These are phyloP conservation scores for Acrossocheilus fasciatus DNA, from an alignment of 2,797 vertebrate genomes.

Conservation along the genomic window DNA sequence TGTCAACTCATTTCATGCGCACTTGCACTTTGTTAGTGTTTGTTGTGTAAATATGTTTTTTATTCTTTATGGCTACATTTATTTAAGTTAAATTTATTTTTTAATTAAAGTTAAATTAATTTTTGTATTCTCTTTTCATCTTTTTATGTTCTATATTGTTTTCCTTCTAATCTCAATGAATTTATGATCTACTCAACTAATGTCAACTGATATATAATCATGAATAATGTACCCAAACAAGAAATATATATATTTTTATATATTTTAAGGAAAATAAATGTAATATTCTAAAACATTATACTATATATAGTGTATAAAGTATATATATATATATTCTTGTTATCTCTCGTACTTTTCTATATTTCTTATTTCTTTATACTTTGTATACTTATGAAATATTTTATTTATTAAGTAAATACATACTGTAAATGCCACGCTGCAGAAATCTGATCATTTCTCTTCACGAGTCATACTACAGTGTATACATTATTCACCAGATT, in stretches of 20 bases:
- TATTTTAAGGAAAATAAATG: neutral
- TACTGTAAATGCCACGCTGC: neutral
- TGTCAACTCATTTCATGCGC: neutral
- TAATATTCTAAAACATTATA: neutral
- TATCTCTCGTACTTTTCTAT: no score
- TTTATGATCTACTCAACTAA: neutral
- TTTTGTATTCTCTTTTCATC: neutral
- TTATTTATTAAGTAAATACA: no score
- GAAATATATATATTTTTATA: neutral
- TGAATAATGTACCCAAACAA: neutral
- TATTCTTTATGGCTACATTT: neutral
- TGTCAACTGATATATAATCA: neutral
- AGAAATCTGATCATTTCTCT: neutral
- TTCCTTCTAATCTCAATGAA: neutral
- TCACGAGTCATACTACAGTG: neutral
- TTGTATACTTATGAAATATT: no score
- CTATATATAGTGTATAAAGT: neutral
- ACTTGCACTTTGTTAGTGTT: slow-evolving; percentile 1
- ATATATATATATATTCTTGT: no score
- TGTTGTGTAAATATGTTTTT: neutral
- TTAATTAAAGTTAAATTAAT: no score
- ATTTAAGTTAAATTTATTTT: no score
- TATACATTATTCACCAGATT: neutral
- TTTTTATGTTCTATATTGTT: neutral
- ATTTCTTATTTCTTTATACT: no score